These are phyloP conservation scores for Encarsia formosa DNA, from an alignment of 2,888 invertebrate genomes.

Conservation along the genomic window DNA sequence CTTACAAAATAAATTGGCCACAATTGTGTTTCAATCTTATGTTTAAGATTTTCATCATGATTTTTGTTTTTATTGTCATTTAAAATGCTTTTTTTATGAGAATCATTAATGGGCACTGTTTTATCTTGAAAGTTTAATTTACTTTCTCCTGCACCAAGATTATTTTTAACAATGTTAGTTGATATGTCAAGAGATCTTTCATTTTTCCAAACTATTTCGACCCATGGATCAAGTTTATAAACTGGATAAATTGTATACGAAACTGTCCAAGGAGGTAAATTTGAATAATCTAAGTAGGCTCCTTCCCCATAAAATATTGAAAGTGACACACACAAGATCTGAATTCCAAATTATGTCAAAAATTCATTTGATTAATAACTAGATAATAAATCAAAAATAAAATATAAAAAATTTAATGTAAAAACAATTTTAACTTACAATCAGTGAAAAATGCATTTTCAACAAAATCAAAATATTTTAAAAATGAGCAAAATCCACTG, in stretches of 20 bases:
- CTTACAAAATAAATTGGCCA: too few relatives aligned
- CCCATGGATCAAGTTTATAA: constrained; percentile 8
- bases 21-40: too few relatives aligned
- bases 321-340: constrained; percentile 6
- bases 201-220: constrained; percentile 12
- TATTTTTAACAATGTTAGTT: constrained; percentile 1
- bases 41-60: too few relatives aligned
- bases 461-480: constrained; percentile 1
- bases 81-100: too few relatives aligned
- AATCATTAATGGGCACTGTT: too few relatives aligned
- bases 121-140: too few relatives aligned
- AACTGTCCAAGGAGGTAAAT: constrained; percentile 15
- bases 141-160: too few relatives aligned
- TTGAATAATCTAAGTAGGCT: constrained; percentile 15
- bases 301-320: constrained; percentile 8
- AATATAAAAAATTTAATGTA: background rate
- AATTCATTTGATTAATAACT: background rate
- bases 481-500: background rate
- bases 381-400: constrained; percentile 1
- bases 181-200: constrained; percentile 3
- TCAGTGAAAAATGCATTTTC: constrained; percentile 12
- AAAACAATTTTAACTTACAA: constrained; percentile 10
- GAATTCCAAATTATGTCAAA: constrained; percentile 11
- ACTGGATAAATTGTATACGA: constrained; percentile 11
- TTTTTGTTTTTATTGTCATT: too few relatives aligned